These are phyloP conservation scores for Anser cygnoides DNA, from an alignment of 2,113 vertebrate species.

Conservation along the genomic window DNA sequence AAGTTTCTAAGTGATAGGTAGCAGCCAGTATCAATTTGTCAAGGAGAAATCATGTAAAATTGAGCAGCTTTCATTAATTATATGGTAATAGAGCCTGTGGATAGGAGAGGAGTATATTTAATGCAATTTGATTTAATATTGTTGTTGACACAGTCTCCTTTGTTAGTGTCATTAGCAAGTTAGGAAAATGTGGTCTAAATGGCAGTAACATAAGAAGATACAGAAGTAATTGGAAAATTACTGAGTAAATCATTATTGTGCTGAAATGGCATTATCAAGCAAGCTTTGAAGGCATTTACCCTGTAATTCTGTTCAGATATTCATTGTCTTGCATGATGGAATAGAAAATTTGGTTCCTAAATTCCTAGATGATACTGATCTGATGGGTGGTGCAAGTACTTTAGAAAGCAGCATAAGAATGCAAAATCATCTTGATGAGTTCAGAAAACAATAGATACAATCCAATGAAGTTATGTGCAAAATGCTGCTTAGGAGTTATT, in stretches of 20 bases:
- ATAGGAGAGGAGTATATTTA: not conserved
- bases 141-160: not conserved
- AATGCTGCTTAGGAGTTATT: not conserved
- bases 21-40: not conserved
- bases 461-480: not conserved
- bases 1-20: not conserved
- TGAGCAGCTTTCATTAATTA: not conserved
- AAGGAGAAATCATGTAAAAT: not conserved
- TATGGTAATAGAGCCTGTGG: not conserved
- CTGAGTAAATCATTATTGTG: accelerated
- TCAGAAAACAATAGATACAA: not conserved
- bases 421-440: not conserved
- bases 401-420: not conserved
- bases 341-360: not conserved
- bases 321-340: not conserved
- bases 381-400: not conserved
- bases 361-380: not conserved
- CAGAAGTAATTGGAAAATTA: not conserved
- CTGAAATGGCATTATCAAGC: not conserved
- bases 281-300: not conserved
- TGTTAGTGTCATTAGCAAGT: not conserved
- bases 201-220: not conserved
- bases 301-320: not conserved
- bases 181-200: not conserved
- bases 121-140: not conserved